Evolutionary conservation across 2,113 vertebrate species (phyloP).

Genomic region (Tetrao urogallus): DNA sequence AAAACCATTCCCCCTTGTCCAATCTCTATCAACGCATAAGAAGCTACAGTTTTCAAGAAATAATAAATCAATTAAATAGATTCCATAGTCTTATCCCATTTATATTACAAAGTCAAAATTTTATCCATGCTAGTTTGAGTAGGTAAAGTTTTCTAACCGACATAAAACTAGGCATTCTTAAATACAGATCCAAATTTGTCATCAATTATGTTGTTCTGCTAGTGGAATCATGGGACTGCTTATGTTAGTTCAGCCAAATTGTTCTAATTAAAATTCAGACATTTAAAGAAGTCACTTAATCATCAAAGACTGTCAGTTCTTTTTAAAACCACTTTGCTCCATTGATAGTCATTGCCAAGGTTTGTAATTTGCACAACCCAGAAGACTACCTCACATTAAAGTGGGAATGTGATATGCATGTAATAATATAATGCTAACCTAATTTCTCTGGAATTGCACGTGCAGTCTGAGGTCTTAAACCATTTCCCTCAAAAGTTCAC

Average conservation of each 20-base stretch:
- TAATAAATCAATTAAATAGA: background rate
- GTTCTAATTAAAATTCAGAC: conserved; percentile 42
- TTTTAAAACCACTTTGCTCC: conserved; percentile 17
- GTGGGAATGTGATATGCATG: background rate
- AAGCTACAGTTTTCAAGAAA: background rate
- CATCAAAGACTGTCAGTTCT: background rate
- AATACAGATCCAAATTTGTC: conserved; percentile 38
- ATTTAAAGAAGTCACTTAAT: conserved; percentile 43
- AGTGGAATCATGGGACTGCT: conserved; percentile 5
- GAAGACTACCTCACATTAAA: background rate
- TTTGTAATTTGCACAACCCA: background rate
- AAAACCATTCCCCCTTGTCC: no score
- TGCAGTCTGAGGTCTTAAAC: background rate
- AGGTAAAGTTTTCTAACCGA: background rate
- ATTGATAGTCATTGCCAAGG: background rate
- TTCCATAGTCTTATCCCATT: background rate
- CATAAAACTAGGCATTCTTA: background rate
- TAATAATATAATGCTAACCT: background rate
- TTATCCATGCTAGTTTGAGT: background rate
- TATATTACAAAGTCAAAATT: background rate
- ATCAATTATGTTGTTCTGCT: conserved; percentile 1
- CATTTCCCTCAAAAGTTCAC: background rate
- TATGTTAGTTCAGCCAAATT: conserved; percentile 42
- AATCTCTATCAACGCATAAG: background rate
- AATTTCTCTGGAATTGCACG: background rate